phyloP scores from a whole-genome alignment of 2,888 invertebrate genomes.

The Caenorhabditis sp. region DNA sequence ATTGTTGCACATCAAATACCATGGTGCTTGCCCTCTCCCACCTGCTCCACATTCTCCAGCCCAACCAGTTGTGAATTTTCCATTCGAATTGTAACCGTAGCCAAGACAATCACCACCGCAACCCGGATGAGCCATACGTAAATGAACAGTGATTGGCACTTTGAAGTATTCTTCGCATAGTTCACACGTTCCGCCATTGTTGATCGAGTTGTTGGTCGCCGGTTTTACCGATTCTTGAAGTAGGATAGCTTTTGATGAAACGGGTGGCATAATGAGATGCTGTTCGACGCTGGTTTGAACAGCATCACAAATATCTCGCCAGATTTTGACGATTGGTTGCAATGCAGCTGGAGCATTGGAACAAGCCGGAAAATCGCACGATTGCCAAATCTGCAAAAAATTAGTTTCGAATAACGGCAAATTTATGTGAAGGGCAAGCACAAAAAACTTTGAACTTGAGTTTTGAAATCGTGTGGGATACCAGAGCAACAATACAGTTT shows the following conservation, averaged over 20 bases:
- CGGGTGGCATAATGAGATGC: conserved; percentile 76
- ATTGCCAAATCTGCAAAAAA: conserved; percentile 42
- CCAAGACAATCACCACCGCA: conserved; percentile 81
- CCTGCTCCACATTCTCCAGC: conserved; percentile 88
- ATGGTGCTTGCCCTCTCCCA: conserved; percentile 79
- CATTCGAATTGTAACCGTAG: conserved; percentile 90
- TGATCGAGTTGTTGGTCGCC: neutral
- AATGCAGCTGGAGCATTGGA: conserved; percentile 51
- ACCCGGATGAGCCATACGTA: conserved; percentile 88
- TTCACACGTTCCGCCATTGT: conserved; percentile 78
- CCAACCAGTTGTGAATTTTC: conserved; percentile 85
- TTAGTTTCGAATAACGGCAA: neutral
- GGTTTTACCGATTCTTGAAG: conserved; percentile 6
- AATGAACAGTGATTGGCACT: conserved; percentile 87
- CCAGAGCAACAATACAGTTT: too few species aligned
- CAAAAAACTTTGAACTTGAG: too few species aligned
- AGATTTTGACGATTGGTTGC: conserved; percentile 71
- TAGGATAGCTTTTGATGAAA: conserved; percentile 31
- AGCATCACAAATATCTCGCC: conserved; percentile 82
- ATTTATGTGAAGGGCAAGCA: too few species aligned
- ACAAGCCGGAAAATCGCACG: conserved; percentile 26
- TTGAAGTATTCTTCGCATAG: conserved; percentile 79
- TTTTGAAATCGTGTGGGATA: too few species aligned
- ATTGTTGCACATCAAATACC: conserved; percentile 86
- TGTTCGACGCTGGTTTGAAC: conserved; percentile 76